Evolutionary conservation across 1,140 invertebrate genomes (phyloP).

Genomic region (Amyelois transitella): DNA sequence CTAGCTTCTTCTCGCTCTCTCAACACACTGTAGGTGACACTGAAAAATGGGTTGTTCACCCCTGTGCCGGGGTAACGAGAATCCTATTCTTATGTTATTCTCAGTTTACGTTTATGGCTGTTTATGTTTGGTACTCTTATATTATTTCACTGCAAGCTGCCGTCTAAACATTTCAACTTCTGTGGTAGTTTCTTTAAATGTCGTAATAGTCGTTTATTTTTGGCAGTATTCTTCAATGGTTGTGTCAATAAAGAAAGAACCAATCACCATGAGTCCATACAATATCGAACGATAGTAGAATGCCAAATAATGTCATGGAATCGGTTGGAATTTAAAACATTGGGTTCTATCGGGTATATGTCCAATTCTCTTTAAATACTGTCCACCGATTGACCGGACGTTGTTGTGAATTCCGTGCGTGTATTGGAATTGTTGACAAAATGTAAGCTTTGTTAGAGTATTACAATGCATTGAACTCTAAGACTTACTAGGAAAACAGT

Average conservation of each 20-base stretch:
- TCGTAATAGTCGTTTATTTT: background rate
- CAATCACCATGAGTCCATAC: no score
- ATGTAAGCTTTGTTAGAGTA: conserved; percentile 8
- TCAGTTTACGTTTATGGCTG: background rate
- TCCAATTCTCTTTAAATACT: conserved; percentile 17
- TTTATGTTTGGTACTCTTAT: background rate
- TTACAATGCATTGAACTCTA: background rate
- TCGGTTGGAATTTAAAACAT: conserved; percentile 8
- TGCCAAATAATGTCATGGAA: background rate
- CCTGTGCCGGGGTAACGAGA: background rate
- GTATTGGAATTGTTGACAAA: conserved; percentile 25
- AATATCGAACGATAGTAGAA: background rate
- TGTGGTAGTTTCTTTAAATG: background rate
- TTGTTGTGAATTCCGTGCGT: conserved; percentile 24
- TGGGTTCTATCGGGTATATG: conserved; percentile 12
- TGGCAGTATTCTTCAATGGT: background rate
- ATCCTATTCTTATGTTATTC: background rate
- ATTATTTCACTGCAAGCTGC: background rate
- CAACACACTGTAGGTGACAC: conserved; percentile 11
- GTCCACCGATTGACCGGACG: conserved; percentile 17
- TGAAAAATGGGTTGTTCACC: conserved; percentile 27
- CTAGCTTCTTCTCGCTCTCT: background rate
- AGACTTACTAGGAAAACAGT: background rate
- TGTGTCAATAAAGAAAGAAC: background rate
- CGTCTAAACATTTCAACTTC: background rate